phyloP scores from a whole-genome alignment of 1,140 invertebrate genomes.

The Drosophila aff. region DNA sequence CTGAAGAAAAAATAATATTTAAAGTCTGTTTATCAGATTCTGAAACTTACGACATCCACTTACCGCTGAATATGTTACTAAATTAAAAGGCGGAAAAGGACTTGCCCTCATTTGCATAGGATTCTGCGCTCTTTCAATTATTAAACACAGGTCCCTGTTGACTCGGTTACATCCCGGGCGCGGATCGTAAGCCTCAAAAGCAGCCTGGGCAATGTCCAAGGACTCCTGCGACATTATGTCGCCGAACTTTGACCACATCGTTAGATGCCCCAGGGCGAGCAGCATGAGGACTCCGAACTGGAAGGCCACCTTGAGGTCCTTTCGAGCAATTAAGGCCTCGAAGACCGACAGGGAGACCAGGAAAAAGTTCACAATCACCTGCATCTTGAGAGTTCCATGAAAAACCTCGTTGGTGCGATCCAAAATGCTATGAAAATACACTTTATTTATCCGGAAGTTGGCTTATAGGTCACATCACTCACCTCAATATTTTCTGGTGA shows the following conservation, averaged over 20 bases:
- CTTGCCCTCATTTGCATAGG: conserved; percentile 28
- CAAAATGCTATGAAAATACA: conserved; percentile 20
- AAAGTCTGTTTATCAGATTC: neutral
- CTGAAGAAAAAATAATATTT: conserved; percentile 17
- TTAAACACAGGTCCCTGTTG: conserved; percentile 33
- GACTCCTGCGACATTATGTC: conserved; percentile 49
- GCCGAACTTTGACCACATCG: conserved; percentile 42
- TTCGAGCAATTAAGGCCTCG: conserved; percentile 27
- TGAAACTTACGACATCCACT: neutral
- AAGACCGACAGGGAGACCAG: conserved; percentile 51
- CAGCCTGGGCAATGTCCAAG: conserved; percentile 24
- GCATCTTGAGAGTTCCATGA: conserved; percentile 46
- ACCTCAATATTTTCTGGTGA: conserved; percentile 46
- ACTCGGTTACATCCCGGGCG: neutral
- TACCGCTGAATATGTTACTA: conserved; percentile 43
- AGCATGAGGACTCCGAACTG: conserved; percentile 51
- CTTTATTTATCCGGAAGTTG: neutral
- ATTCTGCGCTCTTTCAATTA: conserved; percentile 33
- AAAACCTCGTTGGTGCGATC: conserved; percentile 47
- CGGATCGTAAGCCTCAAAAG: conserved; percentile 42
- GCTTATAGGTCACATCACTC: neutral
- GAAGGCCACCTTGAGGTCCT: conserved; percentile 27
- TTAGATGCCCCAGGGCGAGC: conserved; percentile 26
- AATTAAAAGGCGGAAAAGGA: conserved; percentile 54
- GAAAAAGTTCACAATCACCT: conserved; percentile 26